These are phyloP conservation scores for Fragum fragum DNA, from an alignment of 2,888 invertebrate species.

Conservation along the genomic window DNA sequence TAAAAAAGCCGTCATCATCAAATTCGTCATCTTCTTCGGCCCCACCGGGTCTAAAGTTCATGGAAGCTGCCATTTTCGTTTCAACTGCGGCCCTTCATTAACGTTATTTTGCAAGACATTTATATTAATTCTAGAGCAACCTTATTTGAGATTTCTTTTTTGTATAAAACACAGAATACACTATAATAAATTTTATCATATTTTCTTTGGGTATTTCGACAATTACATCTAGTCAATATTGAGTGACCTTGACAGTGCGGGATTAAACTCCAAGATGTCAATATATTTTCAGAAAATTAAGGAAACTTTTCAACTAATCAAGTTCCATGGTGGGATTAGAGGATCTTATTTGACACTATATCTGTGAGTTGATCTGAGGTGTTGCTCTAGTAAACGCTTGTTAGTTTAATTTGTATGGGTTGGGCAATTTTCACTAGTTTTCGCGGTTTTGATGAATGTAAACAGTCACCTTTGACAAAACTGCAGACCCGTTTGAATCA, in stretches of 20 bases:
- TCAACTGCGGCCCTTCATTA: too few relatives aligned
- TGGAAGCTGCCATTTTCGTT: conserved; percentile 62
- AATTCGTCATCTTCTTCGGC: conserved; percentile 74
- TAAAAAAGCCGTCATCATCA: conserved; percentile 73
- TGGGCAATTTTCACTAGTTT: conserved; percentile 47
- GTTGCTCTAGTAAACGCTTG: too few relatives aligned
- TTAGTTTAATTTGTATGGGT: too few relatives aligned
- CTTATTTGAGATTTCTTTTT: too few relatives aligned
- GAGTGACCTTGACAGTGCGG: conserved; percentile 52
- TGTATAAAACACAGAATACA: too few relatives aligned
- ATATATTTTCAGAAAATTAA: conserved; percentile 76
- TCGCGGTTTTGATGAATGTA: conserved; percentile 52
- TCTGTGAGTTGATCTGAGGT: neutral
- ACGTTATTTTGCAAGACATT: neutral
- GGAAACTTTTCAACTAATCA: conserved; percentile 71
- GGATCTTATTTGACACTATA: conserved; percentile 66
- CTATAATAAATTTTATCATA: too few relatives aligned
- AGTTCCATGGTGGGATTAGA: conserved; percentile 78
- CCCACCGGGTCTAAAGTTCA: conserved; percentile 69
- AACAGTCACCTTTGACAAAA: too few relatives aligned
- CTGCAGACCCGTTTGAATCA: too few relatives aligned
- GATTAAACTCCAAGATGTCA: conserved; percentile 70
- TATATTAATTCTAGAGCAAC: neutral
- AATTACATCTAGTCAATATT: neutral
- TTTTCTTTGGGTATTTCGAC: too few relatives aligned